Conservation (phyloP, 2,888 invertebrate genomes). For the Andrena marginata region DNA sequence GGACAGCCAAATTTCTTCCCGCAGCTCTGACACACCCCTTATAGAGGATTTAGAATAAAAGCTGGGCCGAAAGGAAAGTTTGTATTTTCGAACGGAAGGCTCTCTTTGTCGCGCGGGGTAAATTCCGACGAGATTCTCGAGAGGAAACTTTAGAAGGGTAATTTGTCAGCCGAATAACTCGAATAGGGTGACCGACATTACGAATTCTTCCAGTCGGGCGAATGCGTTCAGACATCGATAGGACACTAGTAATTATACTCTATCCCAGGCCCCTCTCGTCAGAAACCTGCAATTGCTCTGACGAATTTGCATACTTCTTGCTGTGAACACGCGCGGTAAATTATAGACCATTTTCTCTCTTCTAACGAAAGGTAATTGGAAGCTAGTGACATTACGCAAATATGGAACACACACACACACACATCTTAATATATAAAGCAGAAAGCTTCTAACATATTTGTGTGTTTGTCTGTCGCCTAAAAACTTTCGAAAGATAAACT, state of each 20-base stretch:
- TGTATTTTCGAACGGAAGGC: background rate
- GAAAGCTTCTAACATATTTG: too few species aligned
- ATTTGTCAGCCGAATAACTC: conserved; percentile 2
- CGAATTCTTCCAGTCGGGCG: conserved; percentile 45
- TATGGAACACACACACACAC: too few species aligned
- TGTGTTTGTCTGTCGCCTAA: too few species aligned
- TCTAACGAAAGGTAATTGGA: conserved; percentile 35
- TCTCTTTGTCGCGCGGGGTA: too few species aligned
- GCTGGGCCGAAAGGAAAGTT: background rate
- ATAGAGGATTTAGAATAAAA: too few species aligned
- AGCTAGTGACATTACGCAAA: conserved; percentile 15
- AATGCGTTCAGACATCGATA: conserved; percentile 48
- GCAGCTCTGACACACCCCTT: too few species aligned
- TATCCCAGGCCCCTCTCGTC: conserved; percentile 35
- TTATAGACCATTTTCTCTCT: conserved; percentile 47
- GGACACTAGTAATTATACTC: conserved; percentile 50
- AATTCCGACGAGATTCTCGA: too few species aligned
- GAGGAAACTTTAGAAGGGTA: background rate
- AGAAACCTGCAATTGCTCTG: conserved; percentile 43
- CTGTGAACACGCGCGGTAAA: conserved; percentile 51
- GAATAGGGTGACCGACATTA: conserved; percentile 33
- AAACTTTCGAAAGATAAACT: too few species aligned
- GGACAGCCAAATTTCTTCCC: too few species aligned
- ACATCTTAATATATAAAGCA: too few species aligned
- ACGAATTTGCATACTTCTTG: conserved; percentile 59